Evolutionary conservation across 2,113 vertebrate species (phyloP), one percentile per base, ranked within the genome.

Genomic region (Rhinogobius similis): DNA sequence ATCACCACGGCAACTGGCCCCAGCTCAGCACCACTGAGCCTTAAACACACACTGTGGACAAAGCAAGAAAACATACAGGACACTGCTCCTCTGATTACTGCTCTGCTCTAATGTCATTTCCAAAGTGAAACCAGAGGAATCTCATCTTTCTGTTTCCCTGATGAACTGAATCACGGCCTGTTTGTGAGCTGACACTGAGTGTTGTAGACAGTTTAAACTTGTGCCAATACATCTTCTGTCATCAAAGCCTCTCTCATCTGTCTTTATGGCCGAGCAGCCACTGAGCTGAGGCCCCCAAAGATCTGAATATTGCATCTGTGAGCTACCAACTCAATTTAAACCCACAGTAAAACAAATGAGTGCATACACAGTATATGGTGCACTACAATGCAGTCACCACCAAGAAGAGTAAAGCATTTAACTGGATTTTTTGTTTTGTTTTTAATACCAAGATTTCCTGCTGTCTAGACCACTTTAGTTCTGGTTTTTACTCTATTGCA

Each of bases 51-150:
- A 73, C 82, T 79, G 24, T 78, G 77, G 81, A 90, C 87, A 81
- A 83, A 90, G 84, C 90, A 86, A 82, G 92, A 92, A 93, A 91
- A 94, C 89, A 90, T 94, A 91, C 89, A 91, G 92, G 91, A 78
- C 68, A 62, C 70, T 44, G 56, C 64, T 55, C 52, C 74, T 4
- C 52, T 55, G 67, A 44, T 67, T 65, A 70, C 68, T 52, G 52
- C 56, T 73, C 59, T 39, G 65, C 78, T 70, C 55, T 78, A 75
- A 81, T 70, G 73, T 74, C 48, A 61, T 86, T 82, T 81, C 44
- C 67, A 18, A 84, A 65, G 55, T 23, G 10, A 67, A 82, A 79
- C 68, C 62, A 20, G 44, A 83, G 46, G 72, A 84, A 72, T 78
- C 82, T 84, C 61, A 84, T 73, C 71, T 72, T 74, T 70, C 74